These are phyloP conservation scores for Sturmia bella DNA, from an alignment of 2,888 invertebrate genomes.

Conservation along the genomic window DNA sequence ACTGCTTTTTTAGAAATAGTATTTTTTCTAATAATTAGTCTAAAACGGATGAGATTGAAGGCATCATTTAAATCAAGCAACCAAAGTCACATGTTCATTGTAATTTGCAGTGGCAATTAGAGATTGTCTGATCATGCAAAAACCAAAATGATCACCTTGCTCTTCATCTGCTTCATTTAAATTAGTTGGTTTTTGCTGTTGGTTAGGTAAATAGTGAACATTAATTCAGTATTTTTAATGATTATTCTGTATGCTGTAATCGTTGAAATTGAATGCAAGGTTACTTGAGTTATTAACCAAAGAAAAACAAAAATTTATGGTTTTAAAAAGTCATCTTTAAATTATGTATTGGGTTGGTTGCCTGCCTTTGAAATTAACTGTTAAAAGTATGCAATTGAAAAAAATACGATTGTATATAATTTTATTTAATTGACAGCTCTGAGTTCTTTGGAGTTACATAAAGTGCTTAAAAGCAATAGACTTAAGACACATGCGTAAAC, in stretches of 20 bases:
- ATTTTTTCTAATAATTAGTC: slow-evolving; percentile 64
- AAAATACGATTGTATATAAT: background rate
- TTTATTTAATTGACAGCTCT: background rate
- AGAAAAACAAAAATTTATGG: slow-evolving; percentile 8
- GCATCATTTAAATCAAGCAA: background rate
- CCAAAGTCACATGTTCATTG: background rate
- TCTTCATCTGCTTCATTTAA: slow-evolving; percentile 68
- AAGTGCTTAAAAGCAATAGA: slow-evolving; percentile 9
- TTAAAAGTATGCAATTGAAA: slow-evolving; percentile 4
- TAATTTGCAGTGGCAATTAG: slow-evolving; percentile 48
- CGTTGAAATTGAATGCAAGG: slow-evolving; percentile 67
- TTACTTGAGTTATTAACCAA: slow-evolving; percentile 44
- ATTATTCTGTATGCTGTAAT: slow-evolving; percentile 60
- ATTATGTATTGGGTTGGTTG: slow-evolving; percentile 19
- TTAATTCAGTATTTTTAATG: slow-evolving; percentile 19
- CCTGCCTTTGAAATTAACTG: background rate
- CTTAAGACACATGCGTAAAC: background rate
- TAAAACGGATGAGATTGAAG: slow-evolving; percentile 27
- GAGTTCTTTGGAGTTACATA: background rate
- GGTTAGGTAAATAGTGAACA: slow-evolving; percentile 52
- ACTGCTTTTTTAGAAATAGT: slow-evolving; percentile 16
- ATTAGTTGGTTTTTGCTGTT: slow-evolving; percentile 50
- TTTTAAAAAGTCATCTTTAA: slow-evolving; percentile 34
- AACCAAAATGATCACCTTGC: slow-evolving; percentile 57
- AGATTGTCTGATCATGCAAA: slow-evolving; percentile 56